Evolutionary conservation across 2,888 invertebrate species (phyloP).

Genomic region (Reticulitermes lucifugus): DNA sequence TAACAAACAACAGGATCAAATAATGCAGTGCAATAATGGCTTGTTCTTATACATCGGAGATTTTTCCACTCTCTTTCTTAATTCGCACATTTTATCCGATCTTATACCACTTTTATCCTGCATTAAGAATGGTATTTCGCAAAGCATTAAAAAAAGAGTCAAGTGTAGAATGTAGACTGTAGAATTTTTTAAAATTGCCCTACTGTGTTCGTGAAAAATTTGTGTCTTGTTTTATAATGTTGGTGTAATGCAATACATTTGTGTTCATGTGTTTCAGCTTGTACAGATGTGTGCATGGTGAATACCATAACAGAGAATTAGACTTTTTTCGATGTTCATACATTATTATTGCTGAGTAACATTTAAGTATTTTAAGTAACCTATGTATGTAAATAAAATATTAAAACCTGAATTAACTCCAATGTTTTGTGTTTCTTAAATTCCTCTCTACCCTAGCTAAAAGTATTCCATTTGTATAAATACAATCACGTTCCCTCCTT

Average conservation of each 20-base stretch:
- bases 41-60: background rate
- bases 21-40: background rate
- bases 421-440: background rate
- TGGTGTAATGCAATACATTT: background rate
- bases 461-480: no score
- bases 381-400: background rate
- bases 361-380: background rate
- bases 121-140: no score
- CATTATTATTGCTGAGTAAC: background rate
- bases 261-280: background rate
- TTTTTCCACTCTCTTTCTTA: background rate
- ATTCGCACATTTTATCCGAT: background rate
- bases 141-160: background rate
- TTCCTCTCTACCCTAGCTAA: no score
- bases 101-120: no score
- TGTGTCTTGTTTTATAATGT: background rate
- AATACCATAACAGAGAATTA: background rate
- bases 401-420: background rate
- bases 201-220: background rate
- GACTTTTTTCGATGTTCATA: background rate
- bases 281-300: background rate
- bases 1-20: no score
- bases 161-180: background rate
- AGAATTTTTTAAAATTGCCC: background rate
- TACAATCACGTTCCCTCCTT: no score